Base-by-base conservation (phyloP, 2,113 vertebrate genomes). In the Sporophila hypoxantha region DNA sequence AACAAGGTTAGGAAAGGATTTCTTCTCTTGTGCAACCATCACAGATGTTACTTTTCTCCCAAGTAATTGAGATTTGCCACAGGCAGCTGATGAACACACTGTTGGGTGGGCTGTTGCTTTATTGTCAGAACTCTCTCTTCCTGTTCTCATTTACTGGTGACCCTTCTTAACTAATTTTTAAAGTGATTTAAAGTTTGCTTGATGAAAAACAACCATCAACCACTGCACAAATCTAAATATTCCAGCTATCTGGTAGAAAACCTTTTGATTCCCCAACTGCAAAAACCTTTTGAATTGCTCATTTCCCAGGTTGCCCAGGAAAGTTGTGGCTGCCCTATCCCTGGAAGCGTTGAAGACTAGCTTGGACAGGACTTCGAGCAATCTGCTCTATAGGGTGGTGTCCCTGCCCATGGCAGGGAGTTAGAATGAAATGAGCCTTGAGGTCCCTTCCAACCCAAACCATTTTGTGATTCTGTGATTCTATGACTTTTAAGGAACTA, bases 1-100 rank as follows among this genome's bases (percentile, higher is more conserved):
- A 32, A 30, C 73, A 66, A 68, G 79, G 74, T 85, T 87, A 93
- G 50, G 91, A 44, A 78, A 91, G 52, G 80, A 81, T 66, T 92
- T 68, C 61, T 92, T 53, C 69, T 85, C 3, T 71, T 85, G 61
- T 83, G 66, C 57, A 91, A 77, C n/a, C 16, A 8, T 37, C 46
- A 25, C 3, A 32, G 68, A 53, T 80, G 65, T 89, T 82, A 56
- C 49, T 52, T 41, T 69, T 66, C 60, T 82, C 82, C 20, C 44
- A 77, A n/a, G 66, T 6, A 65, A 77, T 77, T 1, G 7, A 71
- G 76, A 61, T 18, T 57, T 34, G 44, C 69, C 76, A 53, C 49
- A 11, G 55, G 42, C 84, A 82, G 82, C 59, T 60, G 87, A 26
- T 36, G 57, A 82, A 53, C 0, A 4, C 65, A 59, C 52, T 22